Evolutionary conservation across 2,113 vertebrate species (phyloP).

Genomic region (Sapayoa aenigma): DNA sequence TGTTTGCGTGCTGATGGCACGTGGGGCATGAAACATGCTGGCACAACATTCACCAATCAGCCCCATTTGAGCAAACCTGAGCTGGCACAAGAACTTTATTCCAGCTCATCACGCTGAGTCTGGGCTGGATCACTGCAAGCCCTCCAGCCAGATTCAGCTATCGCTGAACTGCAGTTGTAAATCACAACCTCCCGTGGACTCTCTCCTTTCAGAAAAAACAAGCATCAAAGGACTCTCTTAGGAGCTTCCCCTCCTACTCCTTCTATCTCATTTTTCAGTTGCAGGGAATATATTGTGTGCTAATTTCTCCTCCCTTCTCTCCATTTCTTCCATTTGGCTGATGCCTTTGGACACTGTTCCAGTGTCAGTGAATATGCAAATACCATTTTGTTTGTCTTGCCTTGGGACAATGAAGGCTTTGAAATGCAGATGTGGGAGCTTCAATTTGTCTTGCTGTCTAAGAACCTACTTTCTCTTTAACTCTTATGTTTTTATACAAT

Average conservation of each 20-base stretch:
- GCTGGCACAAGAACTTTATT: not conserved
- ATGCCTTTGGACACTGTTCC: constrained; percentile 23
- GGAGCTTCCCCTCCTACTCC: not conserved
- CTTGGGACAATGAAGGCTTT: constrained; percentile 42
- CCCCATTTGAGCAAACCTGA: not conserved
- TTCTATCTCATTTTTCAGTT: constrained; percentile 21
- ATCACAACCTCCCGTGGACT: not conserved
- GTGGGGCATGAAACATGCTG: not conserved
- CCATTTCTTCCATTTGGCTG: not conserved
- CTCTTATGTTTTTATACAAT: not conserved
- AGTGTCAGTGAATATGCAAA: constrained; percentile 43
- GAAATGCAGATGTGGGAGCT: constrained; percentile 48
- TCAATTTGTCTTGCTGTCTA: constrained; percentile 20
- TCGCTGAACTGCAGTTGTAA: constrained; percentile 10
- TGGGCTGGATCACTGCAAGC: not conserved
- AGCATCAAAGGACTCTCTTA: constrained; percentile 20
- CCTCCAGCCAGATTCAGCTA: not conserved
- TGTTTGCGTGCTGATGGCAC: not conserved
- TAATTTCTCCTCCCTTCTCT: constrained; percentile 14
- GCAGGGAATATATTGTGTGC: not conserved
- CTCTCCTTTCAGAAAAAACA: not conserved
- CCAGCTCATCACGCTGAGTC: not conserved
- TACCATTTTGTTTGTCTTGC: constrained; percentile 32
- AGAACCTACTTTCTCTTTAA: constrained; percentile 16
- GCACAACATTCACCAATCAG: not conserved